A percentile compares a stretch with the other conserved stretches of the same genome.
Conservation (phyloP, 2,113 vertebrate genomes). For the Lophochroa leadbeateri region DNA sequence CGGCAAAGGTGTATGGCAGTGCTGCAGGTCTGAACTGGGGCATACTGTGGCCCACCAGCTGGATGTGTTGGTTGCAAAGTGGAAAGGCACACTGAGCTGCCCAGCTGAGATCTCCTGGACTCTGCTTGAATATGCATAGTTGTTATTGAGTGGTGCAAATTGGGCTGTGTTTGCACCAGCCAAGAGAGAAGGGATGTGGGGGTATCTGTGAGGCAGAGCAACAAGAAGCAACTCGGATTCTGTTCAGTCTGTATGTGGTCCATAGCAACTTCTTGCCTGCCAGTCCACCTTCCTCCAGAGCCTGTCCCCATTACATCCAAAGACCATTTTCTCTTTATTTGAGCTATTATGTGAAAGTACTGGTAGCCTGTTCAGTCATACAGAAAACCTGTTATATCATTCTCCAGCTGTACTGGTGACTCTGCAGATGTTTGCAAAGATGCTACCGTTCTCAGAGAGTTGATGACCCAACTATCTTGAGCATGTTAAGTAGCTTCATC, state of each 20-base stretch:
- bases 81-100: neutral
- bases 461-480: neutral
- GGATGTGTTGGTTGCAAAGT: neutral
- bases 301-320: neutral
- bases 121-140: neutral
- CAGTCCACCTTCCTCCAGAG: neutral
- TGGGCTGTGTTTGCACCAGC: neutral
- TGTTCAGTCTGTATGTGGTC: neutral
- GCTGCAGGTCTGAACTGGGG: neutral
- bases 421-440: neutral
- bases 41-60: neutral
- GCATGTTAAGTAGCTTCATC: neutral
- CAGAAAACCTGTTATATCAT: neutral
- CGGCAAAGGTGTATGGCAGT: neutral
- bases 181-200: neutral
- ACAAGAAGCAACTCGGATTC: neutral
- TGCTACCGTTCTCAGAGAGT: rapidly evolving
- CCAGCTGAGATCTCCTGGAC: neutral
- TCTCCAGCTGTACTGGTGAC: neutral
- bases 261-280: neutral
- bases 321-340: neutral
- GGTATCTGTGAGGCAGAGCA: neutral
- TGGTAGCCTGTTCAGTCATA: neutral
- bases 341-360: neutral
- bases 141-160: neutral